These are phyloP conservation scores for Menura novaehollandiae DNA, from an alignment of 2,113 vertebrate genomes.

Conservation along the genomic window DNA sequence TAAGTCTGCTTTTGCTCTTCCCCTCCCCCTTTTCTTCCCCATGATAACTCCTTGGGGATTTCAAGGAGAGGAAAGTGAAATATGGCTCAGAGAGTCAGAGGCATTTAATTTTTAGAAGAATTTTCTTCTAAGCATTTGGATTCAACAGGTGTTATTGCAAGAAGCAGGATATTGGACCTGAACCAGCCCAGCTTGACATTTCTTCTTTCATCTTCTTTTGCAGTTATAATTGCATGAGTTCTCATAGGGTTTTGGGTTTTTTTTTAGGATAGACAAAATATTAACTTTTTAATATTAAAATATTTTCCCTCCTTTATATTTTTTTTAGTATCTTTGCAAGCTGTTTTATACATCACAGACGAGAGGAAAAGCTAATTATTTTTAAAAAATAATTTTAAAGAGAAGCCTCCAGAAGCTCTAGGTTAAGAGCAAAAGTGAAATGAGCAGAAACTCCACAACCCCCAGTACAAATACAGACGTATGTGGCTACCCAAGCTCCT, in stretches of 20 bases:
- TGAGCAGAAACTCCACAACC: neutral
- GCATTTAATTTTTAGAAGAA: neutral
- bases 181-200: neutral
- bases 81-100: neutral
- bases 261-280: neutral
- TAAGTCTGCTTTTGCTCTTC: neutral
- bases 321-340: neutral
- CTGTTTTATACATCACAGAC: neutral
- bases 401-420: neutral
- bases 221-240: neutral
- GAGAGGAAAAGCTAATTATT: neutral
- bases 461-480: neutral
- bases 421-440: neutral
- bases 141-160: neutral
- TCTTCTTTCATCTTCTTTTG: neutral
- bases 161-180: neutral
- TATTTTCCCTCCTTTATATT: neutral
- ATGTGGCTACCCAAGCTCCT: accelerated
- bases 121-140: neutral
- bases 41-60: neutral
- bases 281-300: neutral
- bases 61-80: constrained; percentile 14
- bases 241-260: neutral
- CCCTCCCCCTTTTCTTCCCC: neutral
- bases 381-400: neutral